Evolutionary conservation across 2,113 vertebrate genomes (phyloP).

Genomic region (Bos javanicus): DNA sequence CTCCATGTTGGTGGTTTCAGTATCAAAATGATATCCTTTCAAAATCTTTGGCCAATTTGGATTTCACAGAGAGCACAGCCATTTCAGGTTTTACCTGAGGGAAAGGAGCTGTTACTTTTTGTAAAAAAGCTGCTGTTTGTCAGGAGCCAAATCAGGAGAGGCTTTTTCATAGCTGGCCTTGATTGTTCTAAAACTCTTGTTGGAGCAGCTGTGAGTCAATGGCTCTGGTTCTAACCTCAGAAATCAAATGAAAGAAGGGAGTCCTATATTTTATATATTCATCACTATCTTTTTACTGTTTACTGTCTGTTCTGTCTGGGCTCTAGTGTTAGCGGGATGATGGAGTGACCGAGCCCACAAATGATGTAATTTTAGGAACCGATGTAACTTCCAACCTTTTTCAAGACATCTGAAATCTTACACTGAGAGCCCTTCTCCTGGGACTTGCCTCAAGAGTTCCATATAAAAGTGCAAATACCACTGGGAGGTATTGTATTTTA

Average conservation of each 20-base stretch:
- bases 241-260: neutral
- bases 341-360: neutral
- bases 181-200: neutral
- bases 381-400: neutral
- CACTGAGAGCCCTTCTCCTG: neutral
- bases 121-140: neutral
- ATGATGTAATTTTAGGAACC: neutral
- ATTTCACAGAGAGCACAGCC: neutral
- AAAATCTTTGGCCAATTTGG: neutral
- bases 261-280: neutral
- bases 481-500: neutral
- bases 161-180: constrained; percentile 9
- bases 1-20: neutral
- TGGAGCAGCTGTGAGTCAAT: neutral
- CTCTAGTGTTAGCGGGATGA: neutral
- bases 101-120: constrained; percentile 25
- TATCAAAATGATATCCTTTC: neutral
- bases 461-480: neutral
- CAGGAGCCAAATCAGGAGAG: neutral
- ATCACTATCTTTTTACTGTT: neutral
- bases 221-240: neutral
- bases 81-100: constrained; percentile 1
- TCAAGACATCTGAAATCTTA: constrained; percentile 23
- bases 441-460: neutral
- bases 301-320: neutral